Base-by-base conservation (phyloP, 2,888 invertebrate species). In the Frankliniella fusca region DNA sequence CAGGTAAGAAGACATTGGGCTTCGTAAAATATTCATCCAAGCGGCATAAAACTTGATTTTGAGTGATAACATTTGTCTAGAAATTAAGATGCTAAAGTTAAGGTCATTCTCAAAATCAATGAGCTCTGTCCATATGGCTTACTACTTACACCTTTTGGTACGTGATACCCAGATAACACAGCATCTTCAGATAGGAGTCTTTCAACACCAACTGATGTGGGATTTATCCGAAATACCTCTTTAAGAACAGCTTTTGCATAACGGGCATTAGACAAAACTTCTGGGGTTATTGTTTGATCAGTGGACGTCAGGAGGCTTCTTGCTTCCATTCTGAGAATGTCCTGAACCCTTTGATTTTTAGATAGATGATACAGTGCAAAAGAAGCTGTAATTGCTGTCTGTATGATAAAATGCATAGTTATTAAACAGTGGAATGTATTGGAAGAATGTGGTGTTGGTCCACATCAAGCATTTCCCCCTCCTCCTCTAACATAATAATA, bases 161-260 rank as follows among this genome's bases (percentile, higher is more conserved):
- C 92, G 80, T 90, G 88, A 88, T 93, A 95, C 61, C 93, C 94
- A 83, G 92, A 92, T 81, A 97, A 90, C 50, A 92, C 88, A 2
- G 93, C 89, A 86, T 95, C 93, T 81, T 91, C 91, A 84, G 93
- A 92, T 61, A 95, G 88, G 80, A 94, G 89, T 54, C 97, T 89
- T 0, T 96, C 96, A 81, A 95, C 90, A 10, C 97, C 97, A 82
- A 97, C 90, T 0, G 96, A 93, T 49, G 97, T 92, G 0, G 97
- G 97, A 88, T 95, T 93, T 81, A 97, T 87, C 83, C 97, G 90
- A 48, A 96, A 90, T 7, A 93, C 92, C 88, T 98, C 98, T 87
- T 97, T 97, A 1, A 97, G 88, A 85, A 94, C 93, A 79, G 95
- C 94, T 86, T 94, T 93, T 0, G 94, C 89, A 86, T 95, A 97